Evolutionary conservation across 2,888 invertebrate species (phyloP).

Genomic region (Clusia tigrina): DNA sequence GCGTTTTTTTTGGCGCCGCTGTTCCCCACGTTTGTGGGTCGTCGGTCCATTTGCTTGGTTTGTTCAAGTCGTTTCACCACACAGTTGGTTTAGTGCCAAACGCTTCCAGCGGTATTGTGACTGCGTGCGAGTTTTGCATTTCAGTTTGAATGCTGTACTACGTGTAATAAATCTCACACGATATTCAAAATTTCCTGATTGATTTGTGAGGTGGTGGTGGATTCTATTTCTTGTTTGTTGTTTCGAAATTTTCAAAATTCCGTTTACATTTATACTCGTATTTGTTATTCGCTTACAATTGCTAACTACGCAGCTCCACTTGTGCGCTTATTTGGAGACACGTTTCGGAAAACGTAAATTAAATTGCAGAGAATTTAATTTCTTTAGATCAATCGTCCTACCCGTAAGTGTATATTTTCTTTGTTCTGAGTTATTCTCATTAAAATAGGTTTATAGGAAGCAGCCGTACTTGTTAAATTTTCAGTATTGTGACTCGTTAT

Average conservation of each 20-base stretch:
- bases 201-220: not conserved
- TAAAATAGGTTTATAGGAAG: too few relatives aligned
- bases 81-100: not conserved
- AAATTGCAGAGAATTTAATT: too few relatives aligned
- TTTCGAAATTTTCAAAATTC: not conserved
- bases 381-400: too few relatives aligned
- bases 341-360: too few relatives aligned
- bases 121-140: conserved; percentile 3
- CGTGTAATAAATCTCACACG: not conserved
- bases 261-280: too few relatives aligned
- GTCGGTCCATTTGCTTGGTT: not conserved
- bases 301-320: too few relatives aligned
- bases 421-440: too few relatives aligned
- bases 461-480: too few relatives aligned
- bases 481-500: too few relatives aligned
- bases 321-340: too few relatives aligned
- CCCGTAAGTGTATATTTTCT: too few relatives aligned
- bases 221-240: not conserved
- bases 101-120: not conserved
- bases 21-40: not conserved
- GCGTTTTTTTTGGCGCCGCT: not conserved
- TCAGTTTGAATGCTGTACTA: not conserved
- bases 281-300: too few relatives aligned
- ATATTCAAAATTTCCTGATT: not conserved
- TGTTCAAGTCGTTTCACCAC: not conserved